Evolutionary conservation across 1,140 invertebrate genomes (phyloP), one percentile per base, ranked within the genome.

Genomic region (Idris sp.): DNA sequence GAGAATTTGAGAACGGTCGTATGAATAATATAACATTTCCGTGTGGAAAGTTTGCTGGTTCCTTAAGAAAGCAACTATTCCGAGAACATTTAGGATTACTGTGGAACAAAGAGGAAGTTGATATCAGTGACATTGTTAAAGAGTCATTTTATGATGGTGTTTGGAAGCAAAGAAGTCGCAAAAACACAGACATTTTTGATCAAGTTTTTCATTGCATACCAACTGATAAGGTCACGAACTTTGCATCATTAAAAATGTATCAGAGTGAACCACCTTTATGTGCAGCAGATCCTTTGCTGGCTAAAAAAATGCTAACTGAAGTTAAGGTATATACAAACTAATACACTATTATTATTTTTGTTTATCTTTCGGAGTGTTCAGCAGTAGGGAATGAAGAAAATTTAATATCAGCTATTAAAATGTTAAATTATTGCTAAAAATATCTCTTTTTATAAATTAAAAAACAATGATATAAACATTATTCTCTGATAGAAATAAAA

Each of bases 141-240:
- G 90, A 93, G 65, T 82, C 91, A 16, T 96, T 98, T 86, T 98
- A 95, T 82, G 92, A 90, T 69, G 90, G 93, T 51, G 83, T 94
- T 0, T 98, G 96, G 96, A 89, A 93, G 40, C 87, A 89, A 28
- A 93, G 90, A 35, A 96, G 96, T 4, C 89, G 88, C 25, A 84
- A 86, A 36, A 98, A 98, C 82, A 97, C 96, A 0, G 91, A 92
- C 71, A 92, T 96, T 18, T 98, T 93, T 87, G 96, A 97, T 79
- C 91, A 96, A 89, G 95, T 95, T 41, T 97, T 97, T 81, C 91
- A 92, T 74, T 95, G 94, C 76, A 90, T 98, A 76, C 96, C 96
- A 1, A 93, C 92, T 0, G 92, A 98, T 85, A 86, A 90, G 49
- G 93, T 95, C 0, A 89, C 91, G 36, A 91, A 89, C 13, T 97